phyloP scores from a whole-genome alignment of 1,140 invertebrate species.

The Atta colombica region DNA sequence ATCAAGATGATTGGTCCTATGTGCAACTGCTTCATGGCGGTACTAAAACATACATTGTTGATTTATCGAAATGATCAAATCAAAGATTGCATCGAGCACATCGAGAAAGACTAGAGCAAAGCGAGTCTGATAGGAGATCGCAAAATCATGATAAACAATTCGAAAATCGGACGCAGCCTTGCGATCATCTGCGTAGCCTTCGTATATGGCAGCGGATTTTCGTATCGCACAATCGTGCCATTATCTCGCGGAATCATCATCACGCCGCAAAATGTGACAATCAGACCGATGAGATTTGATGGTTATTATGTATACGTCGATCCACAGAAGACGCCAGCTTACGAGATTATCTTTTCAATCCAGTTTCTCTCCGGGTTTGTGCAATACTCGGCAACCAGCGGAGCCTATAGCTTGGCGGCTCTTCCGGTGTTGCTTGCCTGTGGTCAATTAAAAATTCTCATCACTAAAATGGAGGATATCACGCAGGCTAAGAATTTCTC shows the following conservation, averaged over 20 bases:
- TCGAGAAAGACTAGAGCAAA: conserved; percentile 75
- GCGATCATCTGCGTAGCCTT: background rate
- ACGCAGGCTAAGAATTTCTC: background rate
- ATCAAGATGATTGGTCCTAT: conserved; percentile 77
- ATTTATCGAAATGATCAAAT: conserved; percentile 67
- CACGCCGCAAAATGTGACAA: conserved; percentile 18
- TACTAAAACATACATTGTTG: conserved; percentile 75
- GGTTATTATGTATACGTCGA: conserved; percentile 66
- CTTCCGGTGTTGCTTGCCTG: conserved; percentile 76
- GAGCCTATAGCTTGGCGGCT: conserved; percentile 68
- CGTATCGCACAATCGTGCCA: conserved; percentile 46
- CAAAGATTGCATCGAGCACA: conserved; percentile 53
- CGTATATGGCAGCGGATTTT: conserved; percentile 56
- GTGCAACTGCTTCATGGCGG: conserved; percentile 73
- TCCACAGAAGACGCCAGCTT: conserved; percentile 64
- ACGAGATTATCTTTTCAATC: conserved; percentile 70
- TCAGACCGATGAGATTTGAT: conserved; percentile 63
- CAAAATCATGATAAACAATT: conserved; percentile 32
- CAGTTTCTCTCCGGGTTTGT: conserved; percentile 70
- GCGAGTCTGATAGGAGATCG: background rate
- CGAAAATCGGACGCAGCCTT: conserved; percentile 31
- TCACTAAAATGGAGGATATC: conserved; percentile 53
- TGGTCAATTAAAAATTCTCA: conserved; percentile 75
- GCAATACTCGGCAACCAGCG: conserved; percentile 68
- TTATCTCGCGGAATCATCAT: conserved; percentile 10